A percentile compares a stretch with the other conserved stretches of the same genome.
phyloP scores from a whole-genome alignment of 2,888 invertebrate species.

The Diachrysia chrysitis region DNA sequence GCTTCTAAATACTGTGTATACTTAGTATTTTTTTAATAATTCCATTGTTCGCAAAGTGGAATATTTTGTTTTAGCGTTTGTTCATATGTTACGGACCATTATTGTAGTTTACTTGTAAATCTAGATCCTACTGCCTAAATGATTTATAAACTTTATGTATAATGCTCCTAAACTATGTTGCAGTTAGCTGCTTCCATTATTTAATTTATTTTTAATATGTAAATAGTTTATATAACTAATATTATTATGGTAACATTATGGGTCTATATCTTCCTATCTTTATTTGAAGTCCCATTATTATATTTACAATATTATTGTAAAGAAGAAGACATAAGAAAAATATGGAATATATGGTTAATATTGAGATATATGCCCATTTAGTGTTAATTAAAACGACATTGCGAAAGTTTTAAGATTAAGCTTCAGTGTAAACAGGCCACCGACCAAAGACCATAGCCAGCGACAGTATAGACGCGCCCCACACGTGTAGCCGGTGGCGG shows the following conservation, averaged over 20 bases:
- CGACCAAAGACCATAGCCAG: no score
- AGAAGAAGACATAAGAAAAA: background rate
- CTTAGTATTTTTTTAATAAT: slow-evolving; percentile 40
- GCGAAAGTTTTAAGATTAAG: background rate
- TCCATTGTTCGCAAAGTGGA: slow-evolving; percentile 29
- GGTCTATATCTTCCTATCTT: background rate
- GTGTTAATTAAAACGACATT: background rate
- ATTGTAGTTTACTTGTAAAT: slow-evolving; percentile 35
- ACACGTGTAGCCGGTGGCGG: no score
- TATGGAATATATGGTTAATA: background rate
- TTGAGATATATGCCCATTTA: background rate
- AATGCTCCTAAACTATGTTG: slow-evolving; percentile 1
- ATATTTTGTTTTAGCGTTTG: slow-evolving; percentile 32
- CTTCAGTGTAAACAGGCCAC: no score
- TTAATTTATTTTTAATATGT: slow-evolving; percentile 6
- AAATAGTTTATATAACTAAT: slow-evolving; percentile 7
- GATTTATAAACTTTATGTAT: background rate
- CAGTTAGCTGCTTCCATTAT: background rate
- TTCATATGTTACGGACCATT: slow-evolving; percentile 44
- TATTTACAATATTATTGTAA: background rate
- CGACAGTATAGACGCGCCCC: no score
- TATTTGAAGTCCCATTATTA: background rate
- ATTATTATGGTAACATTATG: slow-evolving; percentile 3
- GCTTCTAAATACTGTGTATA: slow-evolving; percentile 29
- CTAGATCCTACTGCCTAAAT: slow-evolving; percentile 5